Base-by-base conservation (phyloP, 2,888 invertebrate genomes). In the Proisotoma minuta region DNA sequence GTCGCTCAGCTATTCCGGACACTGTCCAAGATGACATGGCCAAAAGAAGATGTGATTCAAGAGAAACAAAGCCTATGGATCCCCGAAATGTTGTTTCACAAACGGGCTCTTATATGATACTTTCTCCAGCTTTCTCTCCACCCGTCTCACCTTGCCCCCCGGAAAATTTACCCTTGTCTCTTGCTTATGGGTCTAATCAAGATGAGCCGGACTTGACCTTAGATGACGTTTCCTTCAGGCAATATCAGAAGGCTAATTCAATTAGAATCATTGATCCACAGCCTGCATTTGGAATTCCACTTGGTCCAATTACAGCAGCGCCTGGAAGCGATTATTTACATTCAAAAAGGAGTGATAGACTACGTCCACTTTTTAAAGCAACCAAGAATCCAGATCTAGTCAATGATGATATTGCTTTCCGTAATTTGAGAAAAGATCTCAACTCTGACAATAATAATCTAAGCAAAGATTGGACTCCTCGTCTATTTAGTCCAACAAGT, bases 271-370 rank as follows among this genome's bases (percentile, higher is more conserved):
- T 84, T 2, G 65, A 71, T 10, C 91, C 92, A 57, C 89, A 88
- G 18, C 93, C 93, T 76, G 91, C 90, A 39, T 94, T 94, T 77
- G 93, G 93, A 22, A 93, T 94, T 75, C 93, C 93, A 0, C 77
- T 92, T 39, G 89, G 90, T 1, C 91, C 91, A 12, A 86, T 91
- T 23, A 84, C 88, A 0, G 85, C 87, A 1, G 87, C 90, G 3
- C 84, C 91, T 0, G 85, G 86, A 64, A 89, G 86, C 73, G 91
- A 93, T 77, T 94, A 94, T 76, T 81, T 93, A 59, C 91, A 91
- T 76, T 87, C 87, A 1, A 83, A 83, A 15, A 87, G 88, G 2
- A 83, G 84, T 74, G 82, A 76, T 56, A 74, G 75, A 56, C 75
- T 72, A 59, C 81, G 85, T 57, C 83, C 86, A 3, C 78, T 83